These are phyloP conservation scores for Drosophila mimetica DNA, from an alignment of 2,888 invertebrate genomes.

Conservation along the genomic window DNA sequence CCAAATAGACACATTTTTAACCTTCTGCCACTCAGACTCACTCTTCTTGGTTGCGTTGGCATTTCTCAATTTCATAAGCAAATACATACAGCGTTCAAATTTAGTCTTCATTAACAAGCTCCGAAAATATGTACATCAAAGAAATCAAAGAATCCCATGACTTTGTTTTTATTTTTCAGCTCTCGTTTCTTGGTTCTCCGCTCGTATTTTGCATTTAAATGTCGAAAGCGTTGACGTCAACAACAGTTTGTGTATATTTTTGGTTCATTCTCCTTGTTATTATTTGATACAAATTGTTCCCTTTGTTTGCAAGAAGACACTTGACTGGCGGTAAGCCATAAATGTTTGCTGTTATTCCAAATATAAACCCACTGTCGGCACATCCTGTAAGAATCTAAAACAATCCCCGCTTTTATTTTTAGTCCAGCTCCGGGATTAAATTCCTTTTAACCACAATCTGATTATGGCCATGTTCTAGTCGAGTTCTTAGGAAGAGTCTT, in stretches of 20 bases:
- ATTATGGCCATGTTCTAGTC: slow-evolving; percentile 7
- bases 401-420: slow-evolving; percentile 12
- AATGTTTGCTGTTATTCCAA: slow-evolving; percentile 15
- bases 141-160: slow-evolving; percentile 33
- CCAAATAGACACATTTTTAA: slow-evolving; percentile 36
- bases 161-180: slow-evolving; percentile 31
- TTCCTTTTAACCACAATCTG: slow-evolving; percentile 21
- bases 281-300: slow-evolving; percentile 18
- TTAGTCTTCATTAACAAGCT: slow-evolving; percentile 53
- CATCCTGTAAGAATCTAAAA: slow-evolving; percentile 19
- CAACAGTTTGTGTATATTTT: slow-evolving; percentile 30
- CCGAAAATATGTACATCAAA: slow-evolving; percentile 67
- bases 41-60: slow-evolving; percentile 5
- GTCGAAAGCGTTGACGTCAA: slow-evolving; percentile 56
- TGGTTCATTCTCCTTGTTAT: slow-evolving; percentile 11
- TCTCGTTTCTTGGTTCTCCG: slow-evolving; percentile 7
- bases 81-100: slow-evolving; percentile 40
- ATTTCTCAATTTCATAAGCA: slow-evolving; percentile 46
- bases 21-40: background rate
- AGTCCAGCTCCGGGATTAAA: background rate
- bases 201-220: slow-evolving; percentile 56
- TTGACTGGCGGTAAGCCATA: slow-evolving; percentile 14
- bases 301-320: slow-evolving; percentile 19
- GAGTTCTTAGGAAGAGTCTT: background rate
- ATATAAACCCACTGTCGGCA: slow-evolving; percentile 32